phyloP scores from a whole-genome alignment of 2,113 vertebrate species.

The Notechis scutatus region DNA sequence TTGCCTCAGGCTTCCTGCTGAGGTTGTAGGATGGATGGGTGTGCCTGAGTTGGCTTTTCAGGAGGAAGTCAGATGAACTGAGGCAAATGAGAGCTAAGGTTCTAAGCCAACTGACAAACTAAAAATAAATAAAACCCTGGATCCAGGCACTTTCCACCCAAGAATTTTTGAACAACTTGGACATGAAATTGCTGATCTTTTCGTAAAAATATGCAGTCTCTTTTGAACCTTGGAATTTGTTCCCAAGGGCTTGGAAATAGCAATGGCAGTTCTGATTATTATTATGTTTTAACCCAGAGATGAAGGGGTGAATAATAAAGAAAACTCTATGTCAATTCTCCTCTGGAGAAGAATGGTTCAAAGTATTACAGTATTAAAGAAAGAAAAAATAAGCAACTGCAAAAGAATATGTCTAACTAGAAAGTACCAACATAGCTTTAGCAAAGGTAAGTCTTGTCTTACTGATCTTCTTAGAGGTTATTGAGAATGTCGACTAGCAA shows the following conservation, averaged over 20 bases:
- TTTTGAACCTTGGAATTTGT: background rate
- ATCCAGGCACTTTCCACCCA: background rate
- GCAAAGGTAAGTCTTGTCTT: background rate
- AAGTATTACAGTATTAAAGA: background rate
- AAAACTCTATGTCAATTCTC: background rate
- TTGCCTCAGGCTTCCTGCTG: background rate
- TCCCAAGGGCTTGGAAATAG: background rate
- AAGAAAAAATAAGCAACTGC: background rate
- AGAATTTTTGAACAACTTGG: background rate
- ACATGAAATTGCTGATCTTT: background rate
- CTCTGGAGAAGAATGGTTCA: background rate
- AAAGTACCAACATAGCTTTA: background rate
- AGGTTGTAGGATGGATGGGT: background rate
- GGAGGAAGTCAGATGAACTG: background rate
- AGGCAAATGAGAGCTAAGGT: background rate
- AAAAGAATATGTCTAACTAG: background rate
- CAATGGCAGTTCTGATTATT: background rate
- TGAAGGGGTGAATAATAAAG: background rate
- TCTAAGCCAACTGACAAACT: background rate
- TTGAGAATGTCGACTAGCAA: background rate
- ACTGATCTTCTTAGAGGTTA: background rate
- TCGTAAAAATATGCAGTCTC: background rate
- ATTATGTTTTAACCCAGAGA: background rate
- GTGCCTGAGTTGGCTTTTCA: background rate
- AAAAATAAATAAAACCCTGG: background rate